phyloP scores from a whole-genome alignment of 2,797 vertebrate genomes.

The Phoebastria nigripes region DNA sequence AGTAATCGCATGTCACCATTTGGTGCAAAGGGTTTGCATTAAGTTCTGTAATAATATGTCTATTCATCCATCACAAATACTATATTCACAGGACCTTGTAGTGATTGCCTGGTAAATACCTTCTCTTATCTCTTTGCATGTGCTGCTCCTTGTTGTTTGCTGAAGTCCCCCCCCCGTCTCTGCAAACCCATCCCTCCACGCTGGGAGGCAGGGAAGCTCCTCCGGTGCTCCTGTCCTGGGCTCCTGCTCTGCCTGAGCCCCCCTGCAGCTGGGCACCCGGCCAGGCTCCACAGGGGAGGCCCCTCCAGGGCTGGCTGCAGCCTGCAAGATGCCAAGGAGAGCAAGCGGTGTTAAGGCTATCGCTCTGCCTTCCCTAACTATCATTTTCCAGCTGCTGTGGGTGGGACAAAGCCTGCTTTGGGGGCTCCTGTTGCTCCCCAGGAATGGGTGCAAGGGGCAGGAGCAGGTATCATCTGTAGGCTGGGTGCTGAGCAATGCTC shows the following conservation, averaged over 20 bases:
- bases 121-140: slow-evolving; percentile 12
- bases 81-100: slow-evolving; percentile 14
- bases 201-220: background rate
- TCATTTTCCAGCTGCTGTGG: rapidly evolving
- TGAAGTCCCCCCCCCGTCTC: background rate
- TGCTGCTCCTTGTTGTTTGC: background rate
- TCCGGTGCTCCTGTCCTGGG: rapidly evolving
- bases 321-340: background rate
- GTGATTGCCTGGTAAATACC: slow-evolving; percentile 13
- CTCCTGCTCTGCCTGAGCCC: background rate
- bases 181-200: background rate
- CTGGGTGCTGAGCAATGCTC: background rate
- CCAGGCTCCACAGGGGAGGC: background rate
- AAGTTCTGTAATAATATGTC: background rate
- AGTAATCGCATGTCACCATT: background rate
- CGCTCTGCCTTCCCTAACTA: background rate
- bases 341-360: background rate
- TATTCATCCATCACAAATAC: slow-evolving; percentile 39
- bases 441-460: background rate
- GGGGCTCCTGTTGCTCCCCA: background rate
- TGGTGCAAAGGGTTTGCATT: background rate
- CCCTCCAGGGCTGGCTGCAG: background rate
- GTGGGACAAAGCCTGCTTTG: background rate
- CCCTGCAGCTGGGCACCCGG: background rate
- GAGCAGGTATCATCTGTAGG: background rate